Evolutionary conservation across 2,797 vertebrate genomes (phyloP).

Genomic region (Limnodromus scolopaceus): DNA sequence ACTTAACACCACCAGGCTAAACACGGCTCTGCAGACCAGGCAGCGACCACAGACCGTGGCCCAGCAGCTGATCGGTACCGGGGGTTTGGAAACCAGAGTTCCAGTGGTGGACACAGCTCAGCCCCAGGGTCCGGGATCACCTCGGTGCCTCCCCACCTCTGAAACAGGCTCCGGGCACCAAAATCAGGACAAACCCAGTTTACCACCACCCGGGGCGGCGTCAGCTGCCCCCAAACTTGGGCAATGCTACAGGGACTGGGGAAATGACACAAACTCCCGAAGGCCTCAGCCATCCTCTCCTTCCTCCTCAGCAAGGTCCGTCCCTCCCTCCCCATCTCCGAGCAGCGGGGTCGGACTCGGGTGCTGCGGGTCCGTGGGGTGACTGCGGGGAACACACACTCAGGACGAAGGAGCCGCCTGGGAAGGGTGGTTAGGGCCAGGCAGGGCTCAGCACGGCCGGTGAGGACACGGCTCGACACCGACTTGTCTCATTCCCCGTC

Average conservation of each 20-base stretch:
- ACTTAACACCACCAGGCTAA: background rate
- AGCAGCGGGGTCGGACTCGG: fast-evolving
- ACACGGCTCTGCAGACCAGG: background rate
- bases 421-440: background rate
- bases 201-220: background rate
- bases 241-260: background rate
- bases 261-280: background rate
- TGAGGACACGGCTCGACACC: fast-evolving
- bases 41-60: fast-evolving
- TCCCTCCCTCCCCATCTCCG: background rate
- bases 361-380: background rate
- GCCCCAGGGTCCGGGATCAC: fast-evolving
- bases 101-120: fast-evolving
- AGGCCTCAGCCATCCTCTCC: background rate
- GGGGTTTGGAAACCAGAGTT: background rate
- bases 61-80: fast-evolving
- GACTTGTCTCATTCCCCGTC: fast-evolving
- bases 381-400: background rate
- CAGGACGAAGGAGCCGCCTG: background rate
- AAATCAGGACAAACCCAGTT: background rate
- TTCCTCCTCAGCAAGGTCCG: background rate
- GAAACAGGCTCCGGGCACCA: background rate
- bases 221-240: background rate
- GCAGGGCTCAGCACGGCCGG: background rate
- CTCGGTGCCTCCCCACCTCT: background rate